A percentile compares a stretch with the other conserved stretches of the same genome.
phyloP scores from a whole-genome alignment of 2,888 invertebrate species.

The Tethea ocularis region DNA sequence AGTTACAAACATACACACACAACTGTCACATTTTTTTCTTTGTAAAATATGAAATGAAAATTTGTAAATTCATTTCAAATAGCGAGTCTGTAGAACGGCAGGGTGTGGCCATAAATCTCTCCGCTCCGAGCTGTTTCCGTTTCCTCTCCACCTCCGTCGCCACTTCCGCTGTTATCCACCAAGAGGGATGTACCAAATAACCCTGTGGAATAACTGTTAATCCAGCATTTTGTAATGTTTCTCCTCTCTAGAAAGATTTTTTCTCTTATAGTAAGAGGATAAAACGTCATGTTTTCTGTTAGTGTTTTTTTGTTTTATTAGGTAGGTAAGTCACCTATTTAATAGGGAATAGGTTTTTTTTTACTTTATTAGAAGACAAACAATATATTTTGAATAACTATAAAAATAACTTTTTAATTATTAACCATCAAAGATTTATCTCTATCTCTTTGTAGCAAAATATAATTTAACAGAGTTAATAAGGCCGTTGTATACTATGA shows the following conservation, averaged over 20 bases:
- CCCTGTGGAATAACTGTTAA: not conserved
- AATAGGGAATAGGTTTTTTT: too few species aligned
- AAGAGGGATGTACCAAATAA: not conserved
- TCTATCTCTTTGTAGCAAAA: too few species aligned
- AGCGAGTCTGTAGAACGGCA: not conserved
- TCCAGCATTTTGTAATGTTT: not conserved
- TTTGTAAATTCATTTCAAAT: not conserved
- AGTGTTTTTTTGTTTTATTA: not conserved
- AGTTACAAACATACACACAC: too few species aligned
- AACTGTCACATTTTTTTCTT: too few species aligned
- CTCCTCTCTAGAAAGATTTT: not conserved
- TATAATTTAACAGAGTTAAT: too few species aligned
- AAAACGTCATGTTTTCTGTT: not conserved
- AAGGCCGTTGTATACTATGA: too few species aligned
- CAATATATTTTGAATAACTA: too few species aligned
- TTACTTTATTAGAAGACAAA: too few species aligned
- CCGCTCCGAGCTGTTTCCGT: conserved; percentile 32
- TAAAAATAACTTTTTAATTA: too few species aligned
- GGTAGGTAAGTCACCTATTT: too few species aligned
- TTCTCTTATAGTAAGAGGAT: not conserved
- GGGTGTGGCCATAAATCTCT: conserved; percentile 37
- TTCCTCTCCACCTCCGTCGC: conserved; percentile 19
- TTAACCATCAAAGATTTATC: too few species aligned
- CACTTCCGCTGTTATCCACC: conserved; percentile 4
- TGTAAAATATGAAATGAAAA: not conserved